Evolutionary conservation across 2,888 invertebrate genomes (phyloP).

Genomic region (Endomychus coccineus): DNA sequence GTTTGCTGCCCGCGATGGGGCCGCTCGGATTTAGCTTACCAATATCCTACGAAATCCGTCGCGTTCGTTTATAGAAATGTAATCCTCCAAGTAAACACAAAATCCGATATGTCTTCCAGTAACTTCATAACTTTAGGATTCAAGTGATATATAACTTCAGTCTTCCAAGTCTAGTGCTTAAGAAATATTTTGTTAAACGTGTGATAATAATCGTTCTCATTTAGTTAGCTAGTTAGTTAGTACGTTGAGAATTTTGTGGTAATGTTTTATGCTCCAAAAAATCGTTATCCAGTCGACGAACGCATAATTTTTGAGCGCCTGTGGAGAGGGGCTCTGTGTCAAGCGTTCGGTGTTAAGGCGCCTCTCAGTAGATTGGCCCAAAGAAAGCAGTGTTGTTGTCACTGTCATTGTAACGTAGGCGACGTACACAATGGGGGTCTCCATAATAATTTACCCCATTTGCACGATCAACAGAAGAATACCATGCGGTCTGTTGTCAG

Average conservation of each 20-base stretch:
- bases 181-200: constrained; percentile 3
- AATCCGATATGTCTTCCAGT: constrained; percentile 51
- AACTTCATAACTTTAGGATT: constrained; percentile 7
- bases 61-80: constrained; percentile 18
- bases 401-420: constrained; percentile 47
- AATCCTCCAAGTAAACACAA: constrained; percentile 31
- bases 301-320: constrained; percentile 63
- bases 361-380: constrained; percentile 2
- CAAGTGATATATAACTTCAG: constrained; percentile 16
- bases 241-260: too few species aligned
- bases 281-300: constrained; percentile 49
- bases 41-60: too few species aligned
- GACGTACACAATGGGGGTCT: constrained; percentile 15
- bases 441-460: constrained; percentile 40
- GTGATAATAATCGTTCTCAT: constrained; percentile 4
- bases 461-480: constrained; percentile 47
- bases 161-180: constrained; percentile 14
- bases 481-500: constrained; percentile 60
- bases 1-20: too few species aligned
- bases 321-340: constrained; percentile 55
- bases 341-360: constrained; percentile 28
- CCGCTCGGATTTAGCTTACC: too few species aligned
- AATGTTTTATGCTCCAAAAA: constrained; percentile 43
- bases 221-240: constrained; percentile 5
- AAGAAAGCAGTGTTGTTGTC: constrained; percentile 40